A percentile compares a stretch with the other conserved stretches of the same genome.
Conservation (phyloP, 2,113 vertebrate genomes). For the Chaetura pelagica region DNA sequence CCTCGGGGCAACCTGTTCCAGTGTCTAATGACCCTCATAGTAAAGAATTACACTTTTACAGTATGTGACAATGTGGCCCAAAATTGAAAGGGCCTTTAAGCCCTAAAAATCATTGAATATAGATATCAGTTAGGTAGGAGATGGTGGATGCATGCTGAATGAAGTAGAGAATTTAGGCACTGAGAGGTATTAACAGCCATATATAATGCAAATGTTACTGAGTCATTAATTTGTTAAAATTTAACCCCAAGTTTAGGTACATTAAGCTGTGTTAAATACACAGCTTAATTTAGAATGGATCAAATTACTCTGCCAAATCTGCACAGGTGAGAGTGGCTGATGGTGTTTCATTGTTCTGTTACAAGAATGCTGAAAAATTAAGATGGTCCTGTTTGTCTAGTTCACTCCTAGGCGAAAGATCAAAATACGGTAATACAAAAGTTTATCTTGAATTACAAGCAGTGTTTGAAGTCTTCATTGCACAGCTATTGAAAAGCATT, state of each 20-base stretch:
- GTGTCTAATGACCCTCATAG: too few species aligned
- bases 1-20: too few species aligned
- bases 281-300: constrained; percentile 26
- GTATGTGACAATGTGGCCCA: neutral
- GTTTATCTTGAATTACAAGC: constrained; percentile 16
- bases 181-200: neutral
- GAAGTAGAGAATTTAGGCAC: neutral
- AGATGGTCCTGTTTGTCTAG: neutral
- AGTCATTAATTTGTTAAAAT: constrained; percentile 36
- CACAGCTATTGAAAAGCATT: constrained; percentile 52
- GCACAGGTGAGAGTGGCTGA: neutral
- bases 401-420: neutral
- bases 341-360: neutral
- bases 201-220: constrained; percentile 17
- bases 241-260: neutral
- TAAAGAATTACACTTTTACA: neutral
- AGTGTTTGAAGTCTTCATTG: constrained; percentile 16
- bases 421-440: neutral
- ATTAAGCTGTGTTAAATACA: constrained; percentile 1
- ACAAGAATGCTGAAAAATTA: neutral
- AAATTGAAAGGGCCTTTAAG: neutral
- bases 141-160: neutral
- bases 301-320: neutral
- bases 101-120: neutral
- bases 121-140: neutral